Percentiles rank a stretch among this genome's conserved stretches.
Conservation (phyloP, 1,140 invertebrate genomes). For the Meloidogyne floridensis region DNA sequence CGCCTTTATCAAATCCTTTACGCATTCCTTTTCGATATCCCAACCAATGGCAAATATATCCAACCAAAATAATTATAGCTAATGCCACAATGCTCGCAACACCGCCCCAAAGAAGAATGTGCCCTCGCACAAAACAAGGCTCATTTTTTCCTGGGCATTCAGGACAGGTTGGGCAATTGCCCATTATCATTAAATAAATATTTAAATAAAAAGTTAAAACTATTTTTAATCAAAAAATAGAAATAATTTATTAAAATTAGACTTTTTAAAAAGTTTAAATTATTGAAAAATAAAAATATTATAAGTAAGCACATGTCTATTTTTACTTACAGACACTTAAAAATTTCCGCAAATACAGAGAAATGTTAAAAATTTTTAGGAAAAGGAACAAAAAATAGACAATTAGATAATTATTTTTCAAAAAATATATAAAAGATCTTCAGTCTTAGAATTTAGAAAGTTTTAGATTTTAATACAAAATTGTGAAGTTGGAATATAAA, state of each 20-base stretch:
- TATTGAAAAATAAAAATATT: background rate
- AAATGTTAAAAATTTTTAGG: too few relatives aligned
- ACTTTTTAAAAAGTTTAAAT: background rate
- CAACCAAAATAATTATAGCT: background rate
- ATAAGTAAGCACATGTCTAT: too few relatives aligned
- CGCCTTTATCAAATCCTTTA: background rate
- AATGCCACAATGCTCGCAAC: background rate
- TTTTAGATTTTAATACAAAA: too few relatives aligned
- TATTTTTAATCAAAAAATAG: background rate
- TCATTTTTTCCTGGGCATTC: conserved; percentile 4
- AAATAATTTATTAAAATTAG: background rate
- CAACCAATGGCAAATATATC: conserved; percentile 1
- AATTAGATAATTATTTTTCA: too few relatives aligned
- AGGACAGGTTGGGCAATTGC: background rate
- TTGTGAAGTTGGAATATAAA: too few relatives aligned
- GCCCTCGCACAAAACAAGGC: background rate
- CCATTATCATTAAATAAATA: background rate
- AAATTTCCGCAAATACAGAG: too few relatives aligned
- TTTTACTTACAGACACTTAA: too few relatives aligned
- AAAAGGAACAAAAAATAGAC: too few relatives aligned
- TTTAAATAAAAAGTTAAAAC: background rate
- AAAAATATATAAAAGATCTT: too few relatives aligned
- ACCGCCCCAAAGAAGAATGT: conserved; percentile 8
- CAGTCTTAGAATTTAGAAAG: too few relatives aligned
- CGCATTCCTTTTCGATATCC: background rate